Conservation (phyloP, 2,797 vertebrate species). For the Neosilurus hyrtlii region DNA sequence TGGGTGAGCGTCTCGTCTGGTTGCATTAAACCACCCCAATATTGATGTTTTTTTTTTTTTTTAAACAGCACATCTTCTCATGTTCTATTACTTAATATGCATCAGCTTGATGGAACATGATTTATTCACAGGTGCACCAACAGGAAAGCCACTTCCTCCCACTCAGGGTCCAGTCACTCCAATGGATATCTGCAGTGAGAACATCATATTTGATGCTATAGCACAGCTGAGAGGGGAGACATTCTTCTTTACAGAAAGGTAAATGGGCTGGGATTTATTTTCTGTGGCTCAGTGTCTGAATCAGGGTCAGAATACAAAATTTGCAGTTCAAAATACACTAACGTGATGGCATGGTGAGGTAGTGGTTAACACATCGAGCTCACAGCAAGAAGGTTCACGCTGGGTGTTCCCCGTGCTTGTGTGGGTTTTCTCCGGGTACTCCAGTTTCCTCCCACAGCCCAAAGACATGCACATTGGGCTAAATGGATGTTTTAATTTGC, state of each 20-base stretch:
- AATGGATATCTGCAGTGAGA: constrained; percentile 85
- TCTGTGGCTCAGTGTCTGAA: neutral
- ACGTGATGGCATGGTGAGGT: no score
- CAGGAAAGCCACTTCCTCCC: constrained; percentile 79
- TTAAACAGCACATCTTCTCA: neutral
- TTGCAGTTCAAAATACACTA: neutral
- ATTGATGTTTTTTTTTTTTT: neutral
- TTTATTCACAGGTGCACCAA: constrained; percentile 70
- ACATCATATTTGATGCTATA: constrained; percentile 88
- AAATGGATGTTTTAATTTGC: no score
- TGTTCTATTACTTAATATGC: neutral
- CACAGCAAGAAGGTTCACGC: no score
- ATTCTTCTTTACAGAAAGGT: constrained; percentile 98
- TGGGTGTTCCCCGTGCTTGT: no score
- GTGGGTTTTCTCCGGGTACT: no score
- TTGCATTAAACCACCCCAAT: neutral
- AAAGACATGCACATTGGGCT: no score
- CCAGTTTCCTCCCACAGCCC: no score
- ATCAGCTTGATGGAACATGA: neutral
- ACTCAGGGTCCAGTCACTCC: constrained; percentile 91
- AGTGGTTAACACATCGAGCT: no score
- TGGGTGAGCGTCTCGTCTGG: neutral
- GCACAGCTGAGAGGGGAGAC: constrained; percentile 93
- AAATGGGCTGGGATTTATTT: constrained; percentile 49
- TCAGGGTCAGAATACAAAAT: neutral